Percentiles rank a stretch among this genome's conserved stretches.
Conservation (phyloP, 64 coral and sea anemone genomes). For the Dendronephthya gigantea region DNA sequence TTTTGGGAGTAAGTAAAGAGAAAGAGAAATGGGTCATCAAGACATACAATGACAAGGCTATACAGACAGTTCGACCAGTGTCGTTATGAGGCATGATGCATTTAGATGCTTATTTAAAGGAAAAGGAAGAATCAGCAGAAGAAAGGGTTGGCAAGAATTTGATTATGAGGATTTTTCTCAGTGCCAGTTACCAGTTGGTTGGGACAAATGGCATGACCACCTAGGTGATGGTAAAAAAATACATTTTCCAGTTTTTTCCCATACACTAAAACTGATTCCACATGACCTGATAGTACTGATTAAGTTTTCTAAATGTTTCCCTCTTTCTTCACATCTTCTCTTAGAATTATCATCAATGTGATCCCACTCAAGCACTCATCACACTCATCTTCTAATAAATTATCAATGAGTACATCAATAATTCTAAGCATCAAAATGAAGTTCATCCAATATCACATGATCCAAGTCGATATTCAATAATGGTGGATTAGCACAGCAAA, state of each 20-base stretch:
- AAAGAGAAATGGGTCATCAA: too few relatives aligned
- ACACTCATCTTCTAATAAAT: conserved; percentile 43
- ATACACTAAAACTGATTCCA: conserved; percentile 20
- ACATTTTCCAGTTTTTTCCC: background rate
- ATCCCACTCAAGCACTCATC: conserved; percentile 31
- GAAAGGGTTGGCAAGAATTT: background rate
- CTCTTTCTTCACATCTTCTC: background rate
- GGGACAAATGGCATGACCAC: background rate
- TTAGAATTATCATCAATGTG: conserved; percentile 26
- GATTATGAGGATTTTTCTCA: background rate
- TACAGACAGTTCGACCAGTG: background rate
- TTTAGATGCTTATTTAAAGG: background rate
- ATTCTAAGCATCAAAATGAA: conserved; percentile 44
- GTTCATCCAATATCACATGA: conserved; percentile 37
- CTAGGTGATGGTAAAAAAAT: background rate
- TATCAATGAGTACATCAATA: conserved; percentile 18
- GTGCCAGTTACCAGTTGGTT: background rate
- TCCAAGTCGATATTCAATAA: conserved; percentile 21
- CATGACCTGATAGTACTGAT: conserved; percentile 7
- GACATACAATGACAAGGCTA: too few relatives aligned
- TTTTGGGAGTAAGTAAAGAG: too few relatives aligned
- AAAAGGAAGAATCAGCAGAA: background rate
- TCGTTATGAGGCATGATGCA: background rate
- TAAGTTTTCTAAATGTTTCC: background rate
- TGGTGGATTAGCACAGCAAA: conserved; percentile 20